Evolutionary conservation across 23 tunicate genomes (phyloP), one percentile per base, ranked within the genome.

Genomic region (Botrylloides violaceus): DNA sequence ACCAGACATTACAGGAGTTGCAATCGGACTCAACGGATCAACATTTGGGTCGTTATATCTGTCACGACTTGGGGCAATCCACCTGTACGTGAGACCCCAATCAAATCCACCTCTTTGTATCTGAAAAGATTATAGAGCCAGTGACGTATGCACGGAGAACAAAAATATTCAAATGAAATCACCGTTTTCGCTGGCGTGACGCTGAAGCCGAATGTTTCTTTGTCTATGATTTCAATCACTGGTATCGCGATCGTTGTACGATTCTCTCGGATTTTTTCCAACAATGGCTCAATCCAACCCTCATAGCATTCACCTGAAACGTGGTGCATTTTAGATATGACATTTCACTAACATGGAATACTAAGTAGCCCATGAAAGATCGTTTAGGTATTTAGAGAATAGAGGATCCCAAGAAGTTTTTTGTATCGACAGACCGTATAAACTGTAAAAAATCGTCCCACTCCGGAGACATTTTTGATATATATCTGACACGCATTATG

Each of bases 31-130:
- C 66, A 94, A 75, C 82, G 75, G 76, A 61, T 83, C 85, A 77
- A 71, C 74, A 4, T 26, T 28, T 2, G 97, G 97, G 37, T 78
- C 37, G 28, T 72, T 66, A 31, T 81, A 94, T 0, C 89, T 66
- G 36, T 81, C 89, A 5, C 77, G 36, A 18, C 73, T 77, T 2
- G 93, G 94, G 3, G 79, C 60, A 9, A 84, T 76, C 98, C 98
- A 94, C 2, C 93, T 77, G 38, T 77, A 85, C 4, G 98, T 74
- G 20, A 94, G 68, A 0, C 80, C 73, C 98, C 98, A 94, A 58
- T 94, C 98, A 66, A 94, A 94, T 12, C 98, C 98, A 20, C 94
- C 98, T 31, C 93, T 49, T 60, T 94, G 94, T 0, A 72, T 83
- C 94, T 86, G 61, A 25, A 25, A 29, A 23, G 0, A 60, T 1